Evolutionary conservation across 1,140 invertebrate species (phyloP).

Genomic region (Acromyrmex charruanus): DNA sequence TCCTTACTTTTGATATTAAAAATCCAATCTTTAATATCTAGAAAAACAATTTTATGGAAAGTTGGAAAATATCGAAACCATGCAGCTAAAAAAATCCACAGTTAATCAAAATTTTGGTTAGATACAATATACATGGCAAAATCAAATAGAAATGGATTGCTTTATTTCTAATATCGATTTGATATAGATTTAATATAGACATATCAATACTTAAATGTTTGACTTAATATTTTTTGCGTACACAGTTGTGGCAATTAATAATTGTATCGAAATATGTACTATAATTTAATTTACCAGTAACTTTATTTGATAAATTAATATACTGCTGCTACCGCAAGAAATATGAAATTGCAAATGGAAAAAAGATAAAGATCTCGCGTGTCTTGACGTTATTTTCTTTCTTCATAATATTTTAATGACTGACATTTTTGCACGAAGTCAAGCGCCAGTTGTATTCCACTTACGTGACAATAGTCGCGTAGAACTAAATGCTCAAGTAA

Average conservation of each 20-base stretch:
- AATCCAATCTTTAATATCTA: background rate
- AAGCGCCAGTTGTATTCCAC: constrained; percentile 12
- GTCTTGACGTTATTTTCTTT: constrained; percentile 20
- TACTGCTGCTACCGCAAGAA: background rate
- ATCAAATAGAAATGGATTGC: background rate
- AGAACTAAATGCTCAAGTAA: constrained; percentile 13
- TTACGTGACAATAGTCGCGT: constrained; percentile 33
- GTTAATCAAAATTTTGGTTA: background rate
- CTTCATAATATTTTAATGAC: constrained; percentile 34
- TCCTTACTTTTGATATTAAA: background rate
- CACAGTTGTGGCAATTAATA: background rate
- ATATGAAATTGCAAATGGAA: constrained; percentile 25
- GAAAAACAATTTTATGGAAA: background rate
- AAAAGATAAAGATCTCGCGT: constrained; percentile 37
- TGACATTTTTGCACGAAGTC: constrained; percentile 47
- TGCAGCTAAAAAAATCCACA: background rate
- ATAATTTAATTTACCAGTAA: background rate
- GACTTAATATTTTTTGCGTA: background rate
- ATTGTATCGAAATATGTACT: background rate
- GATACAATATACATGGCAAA: background rate
- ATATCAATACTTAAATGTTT: background rate
- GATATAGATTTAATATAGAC: background rate
- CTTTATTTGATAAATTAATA: constrained; percentile 22
- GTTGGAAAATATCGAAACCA: background rate
- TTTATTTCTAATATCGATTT: background rate